phyloP scores from a whole-genome alignment of 1,140 invertebrate genomes.

The Camponotus vicinus region DNA sequence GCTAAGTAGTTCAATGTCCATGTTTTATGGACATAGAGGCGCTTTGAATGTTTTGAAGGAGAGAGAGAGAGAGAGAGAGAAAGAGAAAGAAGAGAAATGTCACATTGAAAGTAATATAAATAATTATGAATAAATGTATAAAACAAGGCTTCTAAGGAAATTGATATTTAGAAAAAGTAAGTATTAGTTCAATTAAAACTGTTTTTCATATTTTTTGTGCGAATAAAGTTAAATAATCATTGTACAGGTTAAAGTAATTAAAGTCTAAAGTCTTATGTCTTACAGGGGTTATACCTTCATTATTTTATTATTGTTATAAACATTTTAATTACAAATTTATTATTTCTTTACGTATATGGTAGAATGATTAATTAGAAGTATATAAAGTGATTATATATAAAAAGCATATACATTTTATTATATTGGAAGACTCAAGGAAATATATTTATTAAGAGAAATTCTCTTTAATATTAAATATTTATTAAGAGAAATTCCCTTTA shows the following conservation, averaged over 20 bases:
- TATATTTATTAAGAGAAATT: not conserved
- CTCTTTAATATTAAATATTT: not conserved
- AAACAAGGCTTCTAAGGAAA: not conserved
- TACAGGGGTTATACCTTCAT: not conserved
- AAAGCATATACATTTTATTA: not conserved
- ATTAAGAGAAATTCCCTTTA: no score
- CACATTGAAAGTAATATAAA: no score
- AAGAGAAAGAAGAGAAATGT: no score
- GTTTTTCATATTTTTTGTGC: not conserved
- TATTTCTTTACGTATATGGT: not conserved
- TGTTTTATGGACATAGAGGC: no score
- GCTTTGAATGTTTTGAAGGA: no score
- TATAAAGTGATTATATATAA: not conserved
- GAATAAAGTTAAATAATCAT: not conserved
- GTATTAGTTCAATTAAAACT: slow-evolving; percentile 3
- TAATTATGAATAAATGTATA: slow-evolving; percentile 54
- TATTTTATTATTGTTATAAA: not conserved
- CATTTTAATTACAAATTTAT: slow-evolving; percentile 4
- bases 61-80: no score
- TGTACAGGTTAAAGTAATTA: not conserved
- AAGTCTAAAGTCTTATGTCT: not conserved
- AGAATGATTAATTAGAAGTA: not conserved
- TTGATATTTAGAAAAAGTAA: slow-evolving; percentile 45
- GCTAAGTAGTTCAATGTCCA: no score
- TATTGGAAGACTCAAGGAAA: not conserved